Base-by-base conservation (phyloP, 2,113 vertebrate species). In the Stercorarius parasiticus region DNA sequence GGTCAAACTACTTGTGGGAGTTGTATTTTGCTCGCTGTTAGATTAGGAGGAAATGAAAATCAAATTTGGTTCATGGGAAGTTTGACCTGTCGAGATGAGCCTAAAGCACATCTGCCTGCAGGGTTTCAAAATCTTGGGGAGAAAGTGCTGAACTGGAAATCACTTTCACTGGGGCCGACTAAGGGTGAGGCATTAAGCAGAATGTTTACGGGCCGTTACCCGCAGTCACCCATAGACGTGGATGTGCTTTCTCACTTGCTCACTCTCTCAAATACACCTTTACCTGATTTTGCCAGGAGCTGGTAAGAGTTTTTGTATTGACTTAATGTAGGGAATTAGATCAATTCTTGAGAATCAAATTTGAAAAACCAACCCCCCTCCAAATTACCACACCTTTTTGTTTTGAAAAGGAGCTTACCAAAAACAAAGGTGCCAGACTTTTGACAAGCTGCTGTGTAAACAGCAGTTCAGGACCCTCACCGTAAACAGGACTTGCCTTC, bases 141-240 rank as follows among this genome's bases (percentile, higher is more conserved):
- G 30, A 42, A 71, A 45, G 7, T 14, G 29, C 30, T 62, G 87
- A 52, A 10, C 29, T 77, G 64, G 45, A 45, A 70, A 32, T 61
- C 42, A 5, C 29, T 42, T 29, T 32, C 36, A 4, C 0, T 5
- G 1, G 55, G 42, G 45, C 55, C 3, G 10, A 36, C 49, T 27
- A 2, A 84, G 85, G 55, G 25, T 4, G 10, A 50, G 26, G 27
- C 23, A 2, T 12, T 21, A 15, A 55, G 42, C 50, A n/a, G 62
- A 34, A 29, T 3, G 22, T 58, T 69, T 55, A 18, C 1, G 3
- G 40, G 11, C 45, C 0, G 3, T 85, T 50, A 8, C 52, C 67
- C 1, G 1, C 66, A 38, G 59, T 47, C 62, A 8, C 1, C 0
- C 32, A 10, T 3, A 1, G 30, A 9, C 1, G 1, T 10, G 4